Percentiles rank a stretch among this genome's conserved stretches.
Evolutionary conservation across 2,797 vertebrate genomes (phyloP).

Genomic region (Bovichtus variegatus): DNA sequence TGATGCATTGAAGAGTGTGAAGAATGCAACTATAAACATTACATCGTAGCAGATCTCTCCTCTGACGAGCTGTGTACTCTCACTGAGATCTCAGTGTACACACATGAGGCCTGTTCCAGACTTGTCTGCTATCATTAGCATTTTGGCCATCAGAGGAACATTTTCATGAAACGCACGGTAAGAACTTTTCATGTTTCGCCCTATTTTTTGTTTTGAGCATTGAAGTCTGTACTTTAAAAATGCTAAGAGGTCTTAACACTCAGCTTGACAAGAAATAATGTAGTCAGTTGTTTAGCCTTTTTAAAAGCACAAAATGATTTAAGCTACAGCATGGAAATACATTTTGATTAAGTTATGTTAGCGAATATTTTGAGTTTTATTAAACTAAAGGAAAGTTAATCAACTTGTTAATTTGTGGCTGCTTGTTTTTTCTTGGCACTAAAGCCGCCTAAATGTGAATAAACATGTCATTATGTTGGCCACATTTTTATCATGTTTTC

Average conservation of each 20-base stretch:
- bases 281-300: neutral
- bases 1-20: conserved; percentile 66
- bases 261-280: neutral
- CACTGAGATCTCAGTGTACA: neutral
- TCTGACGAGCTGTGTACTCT: conserved; percentile 7
- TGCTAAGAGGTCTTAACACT: neutral
- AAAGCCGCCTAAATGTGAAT: neutral
- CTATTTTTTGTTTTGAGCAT: neutral
- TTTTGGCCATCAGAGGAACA: neutral
- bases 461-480: neutral
- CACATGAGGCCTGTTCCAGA: conserved; percentile 1
- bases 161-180: conserved; percentile 51
- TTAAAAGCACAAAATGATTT: neutral
- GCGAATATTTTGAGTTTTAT: neutral
- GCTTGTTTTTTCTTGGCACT: neutral
- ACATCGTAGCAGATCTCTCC: neutral
- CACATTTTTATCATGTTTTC: no score
- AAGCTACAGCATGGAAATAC: neutral
- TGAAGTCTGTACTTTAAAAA: neutral
- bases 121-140: neutral
- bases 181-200: conserved; percentile 18
- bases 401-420: neutral
- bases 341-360: neutral
- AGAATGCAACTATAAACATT: conserved; percentile 77
- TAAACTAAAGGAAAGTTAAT: neutral